Percentiles rank a stretch among this genome's conserved stretches.
Evolutionary conservation across 2,797 vertebrate genomes (phyloP).

Genomic region (Sus cebifrons): DNA sequence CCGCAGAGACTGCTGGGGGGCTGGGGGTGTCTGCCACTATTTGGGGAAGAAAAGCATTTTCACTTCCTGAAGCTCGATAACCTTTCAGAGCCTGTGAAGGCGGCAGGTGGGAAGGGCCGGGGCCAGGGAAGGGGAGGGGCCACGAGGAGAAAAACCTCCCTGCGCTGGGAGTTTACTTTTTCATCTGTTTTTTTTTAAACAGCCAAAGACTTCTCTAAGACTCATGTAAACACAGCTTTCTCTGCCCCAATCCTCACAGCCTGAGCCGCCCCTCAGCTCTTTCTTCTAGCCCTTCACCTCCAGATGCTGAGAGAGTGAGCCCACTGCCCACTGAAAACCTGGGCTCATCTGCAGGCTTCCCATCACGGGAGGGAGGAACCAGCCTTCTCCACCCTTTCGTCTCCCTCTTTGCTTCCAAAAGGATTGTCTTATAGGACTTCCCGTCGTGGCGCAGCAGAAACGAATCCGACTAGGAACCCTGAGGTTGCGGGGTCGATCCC

Average conservation of each 20-base stretch:
- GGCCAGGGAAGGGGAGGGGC: background rate
- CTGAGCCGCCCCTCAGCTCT: accelerated
- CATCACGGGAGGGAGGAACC: background rate
- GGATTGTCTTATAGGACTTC: background rate
- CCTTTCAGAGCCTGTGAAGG: background rate
- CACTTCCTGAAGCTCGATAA: no score
- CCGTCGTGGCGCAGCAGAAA: no score
- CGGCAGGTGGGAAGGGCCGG: background rate
- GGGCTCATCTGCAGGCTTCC: background rate
- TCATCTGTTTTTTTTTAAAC: background rate
- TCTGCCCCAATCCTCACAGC: background rate
- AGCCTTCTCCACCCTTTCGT: background rate
- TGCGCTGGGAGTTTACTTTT: background rate
- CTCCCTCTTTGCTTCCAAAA: background rate
- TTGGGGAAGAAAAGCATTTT: background rate
- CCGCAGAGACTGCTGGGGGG: background rate
- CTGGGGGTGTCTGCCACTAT: no score
- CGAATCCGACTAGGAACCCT: no score
- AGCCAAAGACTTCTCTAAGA: background rate
- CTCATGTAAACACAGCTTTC: background rate
- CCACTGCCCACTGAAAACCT: background rate
- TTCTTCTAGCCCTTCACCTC: background rate
- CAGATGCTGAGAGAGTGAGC: background rate
- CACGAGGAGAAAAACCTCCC: accelerated
- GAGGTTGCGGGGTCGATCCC: no score